Base-by-base conservation (phyloP, 2,797 vertebrate species). In the Eospalax fontanierii region DNA sequence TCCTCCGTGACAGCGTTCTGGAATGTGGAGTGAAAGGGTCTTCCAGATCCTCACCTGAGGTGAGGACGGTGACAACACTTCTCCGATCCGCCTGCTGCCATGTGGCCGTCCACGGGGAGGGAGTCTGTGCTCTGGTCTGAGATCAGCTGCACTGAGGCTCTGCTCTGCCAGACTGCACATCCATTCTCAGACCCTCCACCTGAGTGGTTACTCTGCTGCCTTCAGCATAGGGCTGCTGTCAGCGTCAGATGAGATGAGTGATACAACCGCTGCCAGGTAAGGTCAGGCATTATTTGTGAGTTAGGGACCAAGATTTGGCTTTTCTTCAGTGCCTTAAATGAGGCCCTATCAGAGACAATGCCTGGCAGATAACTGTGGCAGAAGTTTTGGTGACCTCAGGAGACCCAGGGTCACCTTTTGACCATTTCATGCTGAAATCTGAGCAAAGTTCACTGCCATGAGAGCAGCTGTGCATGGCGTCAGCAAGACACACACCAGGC, bases 31-130 rank as follows among this genome's bases (percentile, higher is more conserved):
- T 35, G 19, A 35, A 43, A 24, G 50, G 43, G 3, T 0, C 54
- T 1, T 18, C 3, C n/a, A 82, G 76, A 8, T 15, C 54, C 18
- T 57, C 2, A 0, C 28, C 5, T 0, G 54, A 4, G 1, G 40
- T 12, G 16, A 61, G 63, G 57, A 3, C 24, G 59, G 19, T 19
- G 1, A 14, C n/a, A n/a, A n/a, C n/a, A n/a, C n/a, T n/a, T n/a
- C n/a, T n/a, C n/a, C n/a, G n/a, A n/a, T n/a, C n/a, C n/a, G n/a
- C n/a, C n/a, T n/a, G n/a, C n/a, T n/a, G n/a, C n/a, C n/a, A n/a
- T n/a, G n/a, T n/a, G n/a, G n/a, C n/a, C n/a, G n/a, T n/a, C n/a
- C n/a, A 54, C 3, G 0, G 4, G 18, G 0, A 8, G 33, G 73
- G n/a, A 4, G 3, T 26, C 59, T 0, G 9, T 2, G 26, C 15